Percentiles rank a stretch among this genome's conserved stretches.
These are phyloP conservation scores for Alca torda DNA, from an alignment of 2,797 vertebrate genomes.

Conservation along the genomic window DNA sequence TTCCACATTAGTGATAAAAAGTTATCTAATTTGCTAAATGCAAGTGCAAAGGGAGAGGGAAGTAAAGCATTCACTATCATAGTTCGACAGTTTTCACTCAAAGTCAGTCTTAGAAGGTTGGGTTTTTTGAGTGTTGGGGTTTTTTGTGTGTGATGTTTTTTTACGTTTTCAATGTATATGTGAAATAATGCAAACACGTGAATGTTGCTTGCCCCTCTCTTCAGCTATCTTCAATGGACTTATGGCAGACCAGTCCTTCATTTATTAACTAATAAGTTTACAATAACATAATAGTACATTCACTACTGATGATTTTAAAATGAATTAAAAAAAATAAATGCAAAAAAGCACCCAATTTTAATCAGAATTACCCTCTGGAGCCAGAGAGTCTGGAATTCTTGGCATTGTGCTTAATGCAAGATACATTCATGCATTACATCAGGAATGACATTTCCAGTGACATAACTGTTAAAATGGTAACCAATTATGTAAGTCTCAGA, in stretches of 20 bases:
- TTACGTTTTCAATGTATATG: not conserved
- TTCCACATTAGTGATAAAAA: not conserved
- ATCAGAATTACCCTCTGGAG: not conserved
- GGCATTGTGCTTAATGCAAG: not conserved
- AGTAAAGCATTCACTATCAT: not conserved
- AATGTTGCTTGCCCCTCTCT: not conserved
- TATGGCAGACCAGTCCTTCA: not conserved
- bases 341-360: not conserved
- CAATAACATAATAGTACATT: not conserved
- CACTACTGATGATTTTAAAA: not conserved
- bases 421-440: not conserved
- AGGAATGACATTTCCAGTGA: not conserved
- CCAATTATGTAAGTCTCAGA: not conserved
- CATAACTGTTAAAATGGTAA: not conserved
- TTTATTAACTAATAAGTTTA: not conserved
- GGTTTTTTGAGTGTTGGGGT: too few relatives aligned
- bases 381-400: not conserved
- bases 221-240: not conserved
- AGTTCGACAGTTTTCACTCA: not conserved
- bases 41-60: not conserved
- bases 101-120: not conserved
- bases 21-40: not conserved
- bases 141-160: not conserved
- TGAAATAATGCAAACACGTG: not conserved
- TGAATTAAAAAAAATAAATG: not conserved